Percentiles rank a stretch among this genome's conserved stretches.
Evolutionary conservation across 2,113 vertebrate species (phyloP).

Genomic region (Pseudonaja textilis): DNA sequence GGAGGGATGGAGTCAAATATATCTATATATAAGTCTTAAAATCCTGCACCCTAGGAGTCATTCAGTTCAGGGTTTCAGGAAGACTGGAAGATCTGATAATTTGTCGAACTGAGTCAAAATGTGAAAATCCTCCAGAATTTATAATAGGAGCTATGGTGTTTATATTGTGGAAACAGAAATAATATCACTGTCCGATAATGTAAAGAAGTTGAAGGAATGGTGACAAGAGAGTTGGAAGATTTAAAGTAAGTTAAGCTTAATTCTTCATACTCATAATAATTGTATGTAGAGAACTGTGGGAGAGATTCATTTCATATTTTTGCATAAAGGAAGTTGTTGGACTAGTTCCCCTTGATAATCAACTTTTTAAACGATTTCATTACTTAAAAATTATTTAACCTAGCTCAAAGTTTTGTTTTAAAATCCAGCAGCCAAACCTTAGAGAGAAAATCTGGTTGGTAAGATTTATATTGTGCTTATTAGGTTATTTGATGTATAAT

Average conservation of each 20-base stretch:
- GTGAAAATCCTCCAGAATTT: neutral
- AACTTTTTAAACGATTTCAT: neutral
- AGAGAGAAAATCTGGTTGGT: neutral
- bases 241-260: neutral
- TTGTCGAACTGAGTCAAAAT: neutral
- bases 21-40: neutral
- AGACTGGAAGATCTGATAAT: neutral
- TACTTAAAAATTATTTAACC: neutral
- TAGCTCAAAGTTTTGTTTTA: neutral
- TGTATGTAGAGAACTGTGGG: neutral
- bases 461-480: neutral
- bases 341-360: neutral
- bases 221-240: neutral
- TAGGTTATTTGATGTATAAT: neutral
- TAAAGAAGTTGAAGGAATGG: neutral
- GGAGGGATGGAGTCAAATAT: too few relatives aligned
- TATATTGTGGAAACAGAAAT: neutral
- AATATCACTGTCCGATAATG: neutral
- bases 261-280: neutral
- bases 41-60: neutral
- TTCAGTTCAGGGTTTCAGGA: neutral
- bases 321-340: neutral
- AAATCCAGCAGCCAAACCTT: neutral
- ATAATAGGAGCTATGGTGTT: neutral
- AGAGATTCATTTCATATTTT: neutral